These are phyloP conservation scores for Caenorhabditis panamensis DNA, from an alignment of 2,888 invertebrate species.

Conservation along the genomic window DNA sequence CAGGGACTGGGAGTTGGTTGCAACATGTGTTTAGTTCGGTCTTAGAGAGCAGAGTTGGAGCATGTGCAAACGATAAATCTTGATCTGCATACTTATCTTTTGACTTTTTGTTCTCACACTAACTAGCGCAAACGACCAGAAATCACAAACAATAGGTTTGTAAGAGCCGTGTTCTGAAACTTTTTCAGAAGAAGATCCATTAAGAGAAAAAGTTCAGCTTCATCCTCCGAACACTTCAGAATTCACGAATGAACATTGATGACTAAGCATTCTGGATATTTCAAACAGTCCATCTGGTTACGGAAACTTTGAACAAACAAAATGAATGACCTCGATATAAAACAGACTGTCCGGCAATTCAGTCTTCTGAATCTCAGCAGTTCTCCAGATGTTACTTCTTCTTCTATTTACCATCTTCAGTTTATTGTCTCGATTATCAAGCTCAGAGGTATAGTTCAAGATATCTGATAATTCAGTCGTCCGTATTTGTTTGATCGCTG, in stretches of 20 bases:
- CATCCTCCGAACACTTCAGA: constrained; percentile 44
- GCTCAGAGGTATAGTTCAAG: constrained; percentile 18
- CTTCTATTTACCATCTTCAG: background rate
- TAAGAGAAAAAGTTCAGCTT: background rate
- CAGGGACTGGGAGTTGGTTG: constrained; percentile 9
- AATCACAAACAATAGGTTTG: constrained; percentile 11
- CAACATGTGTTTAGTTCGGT: constrained; percentile 24
- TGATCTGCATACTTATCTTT: constrained; percentile 30
- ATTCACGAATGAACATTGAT: constrained; percentile 58
- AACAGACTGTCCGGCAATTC: constrained; percentile 7
- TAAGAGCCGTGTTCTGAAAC: background rate
- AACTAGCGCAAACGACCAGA: background rate
- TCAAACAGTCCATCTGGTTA: constrained; percentile 45
- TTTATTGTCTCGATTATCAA: background rate
- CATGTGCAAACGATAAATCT: constrained; percentile 17
- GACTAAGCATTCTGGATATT: constrained; percentile 53
- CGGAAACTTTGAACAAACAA: constrained; percentile 51
- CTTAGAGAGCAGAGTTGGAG: constrained; percentile 16
- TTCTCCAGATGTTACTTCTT: constrained; percentile 16
- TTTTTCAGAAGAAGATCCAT: background rate
- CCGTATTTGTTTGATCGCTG: constrained; percentile 54
- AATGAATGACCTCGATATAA: constrained; percentile 53
- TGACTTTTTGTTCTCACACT: constrained; percentile 36
- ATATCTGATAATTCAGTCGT: constrained; percentile 12
- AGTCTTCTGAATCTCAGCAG: background rate